These are phyloP conservation scores for Acrocephalus scirpaceus DNA, from an alignment of 2,797 vertebrate genomes.

Conservation along the genomic window DNA sequence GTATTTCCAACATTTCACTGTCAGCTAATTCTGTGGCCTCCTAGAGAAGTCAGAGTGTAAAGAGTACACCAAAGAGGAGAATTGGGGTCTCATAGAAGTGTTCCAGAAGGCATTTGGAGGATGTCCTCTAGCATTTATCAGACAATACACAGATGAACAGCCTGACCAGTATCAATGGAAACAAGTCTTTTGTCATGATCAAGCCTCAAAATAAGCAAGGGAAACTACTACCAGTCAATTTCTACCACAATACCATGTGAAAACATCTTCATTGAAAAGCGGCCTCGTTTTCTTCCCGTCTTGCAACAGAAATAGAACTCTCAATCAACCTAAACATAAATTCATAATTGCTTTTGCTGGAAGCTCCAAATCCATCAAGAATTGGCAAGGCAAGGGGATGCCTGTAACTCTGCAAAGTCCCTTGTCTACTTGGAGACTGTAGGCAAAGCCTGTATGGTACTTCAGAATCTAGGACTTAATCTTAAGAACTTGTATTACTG, in stretches of 20 bases:
- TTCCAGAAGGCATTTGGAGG: background rate
- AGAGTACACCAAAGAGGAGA: background rate
- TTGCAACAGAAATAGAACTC: background rate
- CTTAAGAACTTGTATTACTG: background rate
- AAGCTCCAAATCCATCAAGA: background rate
- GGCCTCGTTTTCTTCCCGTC: background rate
- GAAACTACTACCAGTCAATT: rapidly evolving
- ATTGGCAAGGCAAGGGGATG: background rate
- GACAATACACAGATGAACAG: background rate
- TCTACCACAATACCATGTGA: background rate
- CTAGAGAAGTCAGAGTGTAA: background rate
- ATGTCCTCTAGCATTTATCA: background rate
- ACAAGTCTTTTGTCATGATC: background rate
- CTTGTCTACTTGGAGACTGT: background rate
- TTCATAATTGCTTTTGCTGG: background rate
- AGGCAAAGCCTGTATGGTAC: background rate
- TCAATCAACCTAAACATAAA: background rate
- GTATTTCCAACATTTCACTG: background rate
- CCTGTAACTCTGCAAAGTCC: background rate
- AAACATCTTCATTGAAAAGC: background rate
- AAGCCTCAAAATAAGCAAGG: background rate
- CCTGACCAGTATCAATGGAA: background rate
- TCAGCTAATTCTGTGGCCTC: background rate
- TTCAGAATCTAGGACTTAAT: background rate
- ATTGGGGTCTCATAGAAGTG: background rate